Evolutionary conservation across 1,140 invertebrate species (phyloP), one percentile per base, ranked within the genome.

Genomic region (Listronotus bonariensis): DNA sequence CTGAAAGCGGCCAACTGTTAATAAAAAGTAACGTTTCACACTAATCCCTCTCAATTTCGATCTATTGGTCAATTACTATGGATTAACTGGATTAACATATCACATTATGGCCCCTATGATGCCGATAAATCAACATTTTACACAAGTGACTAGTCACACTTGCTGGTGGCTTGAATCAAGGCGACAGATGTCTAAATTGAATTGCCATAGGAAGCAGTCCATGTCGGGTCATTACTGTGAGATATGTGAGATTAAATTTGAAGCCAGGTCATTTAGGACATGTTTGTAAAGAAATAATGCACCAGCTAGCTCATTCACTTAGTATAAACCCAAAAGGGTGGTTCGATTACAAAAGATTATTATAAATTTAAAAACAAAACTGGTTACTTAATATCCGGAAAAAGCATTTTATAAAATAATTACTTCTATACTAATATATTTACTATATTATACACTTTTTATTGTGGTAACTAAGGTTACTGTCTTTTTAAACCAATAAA

Each of bases 161-260:
- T 31, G 59, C 49, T 52, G 59, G 59, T 62, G 59, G 59, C 52
- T 53, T 49, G 46, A 60, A 60, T 60, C 57, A 51, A 51, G 45
- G 38, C 57, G 59, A 62, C 59, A 62, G 59, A 62, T 62, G 59
- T 53, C 49, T 17, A 62, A 62, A 62, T 62, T 62, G 36, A 62
- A 62, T 62, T 53, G 59, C 59, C 40, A 62, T 46, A 52, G n/a
- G n/a, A 15, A 7, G 14, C 11, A 43, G 41, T 43, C 10, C 41
- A 14, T 8, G 4, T 1, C 8, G 12, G 4, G 3, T 4, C 4
- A 15, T 43, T 43, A 14, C 41, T 43, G 41, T 43, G 14, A 43
- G 41, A 43, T 43, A 15, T 43, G 6, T 7, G 6, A 43, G 17
- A 43, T 43, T 43, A 43, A 43, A 43, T 43, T 18, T 14, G n/a